Percentiles rank a stretch among this genome's conserved stretches.
Evolutionary conservation across 2,888 invertebrate species (phyloP).

Genomic region (Encarsia formosa): DNA sequence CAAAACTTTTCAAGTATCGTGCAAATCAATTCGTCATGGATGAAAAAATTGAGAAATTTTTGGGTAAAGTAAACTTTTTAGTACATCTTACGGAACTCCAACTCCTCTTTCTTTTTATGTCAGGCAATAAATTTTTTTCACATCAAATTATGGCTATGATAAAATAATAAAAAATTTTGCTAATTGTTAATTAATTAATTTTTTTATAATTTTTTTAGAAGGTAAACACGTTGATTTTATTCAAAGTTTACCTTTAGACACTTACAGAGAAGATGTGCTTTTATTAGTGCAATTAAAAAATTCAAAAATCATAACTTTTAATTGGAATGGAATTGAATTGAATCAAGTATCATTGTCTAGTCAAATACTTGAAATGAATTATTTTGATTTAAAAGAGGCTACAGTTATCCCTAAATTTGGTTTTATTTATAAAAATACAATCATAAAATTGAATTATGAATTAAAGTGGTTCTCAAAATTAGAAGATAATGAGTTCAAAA

Average conservation of each 20-base stretch:
- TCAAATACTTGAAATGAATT: slow-evolving; percentile 25
- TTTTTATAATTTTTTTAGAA: slow-evolving; percentile 28
- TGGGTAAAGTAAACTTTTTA: too few species aligned
- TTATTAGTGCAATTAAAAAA: slow-evolving; percentile 48
- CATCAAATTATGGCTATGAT: slow-evolving; percentile 33
- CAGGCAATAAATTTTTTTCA: too few species aligned
- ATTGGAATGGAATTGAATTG: slow-evolving; percentile 38
- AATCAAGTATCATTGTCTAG: slow-evolving; percentile 29
- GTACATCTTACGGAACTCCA: too few species aligned
- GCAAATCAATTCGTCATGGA: slow-evolving; percentile 34
- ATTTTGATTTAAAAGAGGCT: slow-evolving; percentile 34
- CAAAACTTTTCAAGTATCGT: slow-evolving; percentile 32
- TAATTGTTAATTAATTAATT: neutral
- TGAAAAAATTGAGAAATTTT: slow-evolving; percentile 30
- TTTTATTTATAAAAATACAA: slow-evolving; percentile 33
- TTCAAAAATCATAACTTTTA: slow-evolving; percentile 31
- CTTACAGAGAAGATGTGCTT: slow-evolving; percentile 51
- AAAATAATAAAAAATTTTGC: neutral
- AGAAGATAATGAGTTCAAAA: slow-evolving; percentile 38
- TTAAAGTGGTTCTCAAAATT: slow-evolving; percentile 41
- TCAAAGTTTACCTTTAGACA: slow-evolving; percentile 43
- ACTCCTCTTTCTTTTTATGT: too few species aligned
- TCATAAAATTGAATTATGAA: slow-evolving; percentile 37
- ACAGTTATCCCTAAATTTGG: slow-evolving; percentile 39
- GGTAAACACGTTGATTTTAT: slow-evolving; percentile 34